A percentile compares a stretch with the other conserved stretches of the same genome.
Conservation (phyloP, 2,797 vertebrate genomes). For the Epinephelus coioides region DNA sequence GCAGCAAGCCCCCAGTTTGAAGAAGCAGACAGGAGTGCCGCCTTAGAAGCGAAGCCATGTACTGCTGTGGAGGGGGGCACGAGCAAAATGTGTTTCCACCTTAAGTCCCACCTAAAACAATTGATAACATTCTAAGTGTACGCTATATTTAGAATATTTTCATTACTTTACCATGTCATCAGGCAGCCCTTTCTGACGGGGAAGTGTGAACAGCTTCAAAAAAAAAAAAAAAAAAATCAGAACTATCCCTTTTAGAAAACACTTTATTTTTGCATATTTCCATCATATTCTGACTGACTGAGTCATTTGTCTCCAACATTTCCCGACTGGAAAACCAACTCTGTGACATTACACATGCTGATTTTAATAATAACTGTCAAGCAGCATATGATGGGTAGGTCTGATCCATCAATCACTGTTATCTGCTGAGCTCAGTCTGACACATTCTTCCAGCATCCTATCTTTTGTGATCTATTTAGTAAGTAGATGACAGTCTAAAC, state of each 20-base stretch:
- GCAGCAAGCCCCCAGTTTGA: too few relatives aligned
- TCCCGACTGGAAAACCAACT: not conserved
- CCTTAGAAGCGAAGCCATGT: too few relatives aligned
- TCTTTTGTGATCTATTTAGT: slow-evolving; percentile 38
- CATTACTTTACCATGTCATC: too few relatives aligned
- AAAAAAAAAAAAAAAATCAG: too few relatives aligned
- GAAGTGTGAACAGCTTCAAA: too few relatives aligned
- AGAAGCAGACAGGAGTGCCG: too few relatives aligned
- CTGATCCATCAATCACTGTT: slow-evolving; percentile 36
- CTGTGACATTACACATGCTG: not conserved
- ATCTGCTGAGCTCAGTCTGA: slow-evolving; percentile 26
- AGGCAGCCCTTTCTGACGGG: too few relatives aligned
- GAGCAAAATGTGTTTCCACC: too few relatives aligned
- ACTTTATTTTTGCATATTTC: not conserved
- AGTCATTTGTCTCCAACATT: not conserved
- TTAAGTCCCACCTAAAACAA: too few relatives aligned
- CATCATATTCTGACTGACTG: not conserved
- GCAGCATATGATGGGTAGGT: not conserved
- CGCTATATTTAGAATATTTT: too few relatives aligned
- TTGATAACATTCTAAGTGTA: too few relatives aligned
- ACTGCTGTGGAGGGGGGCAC: too few relatives aligned
- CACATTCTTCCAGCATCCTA: slow-evolving; percentile 21
- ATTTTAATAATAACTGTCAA: slow-evolving; percentile 26
- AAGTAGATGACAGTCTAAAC: slow-evolving; percentile 25
- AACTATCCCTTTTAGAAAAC: not conserved